These are phyloP conservation scores for Aethes cnicana DNA, from an alignment of 2,888 invertebrate species.

Conservation along the genomic window DNA sequence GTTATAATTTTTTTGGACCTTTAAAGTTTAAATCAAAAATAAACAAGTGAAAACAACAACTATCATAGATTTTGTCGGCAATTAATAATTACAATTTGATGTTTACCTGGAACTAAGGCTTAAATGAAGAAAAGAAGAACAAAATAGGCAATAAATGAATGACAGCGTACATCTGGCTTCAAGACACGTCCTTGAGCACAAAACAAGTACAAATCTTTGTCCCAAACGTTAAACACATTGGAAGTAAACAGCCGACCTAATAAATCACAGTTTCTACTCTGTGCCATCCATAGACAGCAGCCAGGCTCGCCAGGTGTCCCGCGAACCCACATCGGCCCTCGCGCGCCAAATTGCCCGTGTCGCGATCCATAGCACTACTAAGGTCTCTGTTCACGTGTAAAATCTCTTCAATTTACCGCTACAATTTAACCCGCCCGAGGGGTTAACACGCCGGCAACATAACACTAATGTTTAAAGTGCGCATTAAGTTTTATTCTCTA, in stretches of 20 bases:
- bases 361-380: slow-evolving; percentile 71
- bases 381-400: slow-evolving; percentile 69
- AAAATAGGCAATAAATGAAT: slow-evolving; percentile 35
- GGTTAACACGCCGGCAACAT: slow-evolving; percentile 44
- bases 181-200: slow-evolving; percentile 4
- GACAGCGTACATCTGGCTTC: slow-evolving; percentile 25
- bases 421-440: slow-evolving; percentile 52
- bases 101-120: no score
- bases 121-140: slow-evolving; percentile 42
- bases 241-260: slow-evolving; percentile 14
- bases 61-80: no score
- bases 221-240: slow-evolving; percentile 7
- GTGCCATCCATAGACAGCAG: slow-evolving; percentile 22
- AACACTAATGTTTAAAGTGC: slow-evolving; percentile 47
- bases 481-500: slow-evolving; percentile 48
- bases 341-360: slow-evolving; percentile 76
- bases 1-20: no score
- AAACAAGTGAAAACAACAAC: no score
- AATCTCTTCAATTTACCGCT: slow-evolving; percentile 71
- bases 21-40: no score
- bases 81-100: no score
- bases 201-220: slow-evolving; percentile 11
- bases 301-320: slow-evolving; percentile 24
- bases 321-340: slow-evolving; percentile 59
- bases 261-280: slow-evolving; percentile 29